A percentile compares a stretch with the other conserved stretches of the same genome.
These are phyloP conservation scores for Pristionchus fissidentatus DNA, from an alignment of 2,888 invertebrate genomes.

Conservation along the genomic window DNA sequence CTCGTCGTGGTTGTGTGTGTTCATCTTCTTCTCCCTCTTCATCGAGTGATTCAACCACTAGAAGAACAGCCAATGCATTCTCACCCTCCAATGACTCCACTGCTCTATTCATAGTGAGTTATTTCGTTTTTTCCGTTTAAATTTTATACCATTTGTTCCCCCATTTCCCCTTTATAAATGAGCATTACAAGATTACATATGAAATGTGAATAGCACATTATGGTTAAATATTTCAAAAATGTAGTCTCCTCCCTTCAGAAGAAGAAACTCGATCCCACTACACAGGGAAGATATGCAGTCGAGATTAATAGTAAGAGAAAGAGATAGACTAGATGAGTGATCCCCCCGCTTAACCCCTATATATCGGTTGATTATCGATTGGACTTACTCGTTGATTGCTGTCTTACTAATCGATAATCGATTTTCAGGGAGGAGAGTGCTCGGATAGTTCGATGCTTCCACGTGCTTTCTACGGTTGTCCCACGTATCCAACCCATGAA, in stretches of 20 bases:
- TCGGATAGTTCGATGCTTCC: constrained; percentile 6
- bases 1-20: constrained; percentile 49
- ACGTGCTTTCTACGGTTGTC: background rate
- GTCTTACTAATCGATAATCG: background rate
- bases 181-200: no score
- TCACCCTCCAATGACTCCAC: constrained; percentile 43
- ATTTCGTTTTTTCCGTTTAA: background rate
- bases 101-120: constrained; percentile 42
- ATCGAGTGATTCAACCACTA: background rate
- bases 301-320: constrained; percentile 40
- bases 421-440: constrained; percentile 27
- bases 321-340: constrained; percentile 35
- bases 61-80: constrained; percentile 22
- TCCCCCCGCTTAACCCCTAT: background rate
- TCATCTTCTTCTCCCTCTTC: background rate
- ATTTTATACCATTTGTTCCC: background rate
- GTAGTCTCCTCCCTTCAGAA: background rate
- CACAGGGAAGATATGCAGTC: constrained; percentile 2
- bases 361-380: background rate
- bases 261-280: constrained; percentile 45
- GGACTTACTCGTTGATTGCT: background rate
- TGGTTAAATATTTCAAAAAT: background rate
- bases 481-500: background rate
- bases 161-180: background rate
- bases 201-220: no score